These are phyloP conservation scores for Bhutanitis thaidina DNA, from an alignment of 2,888 invertebrate genomes.

Conservation along the genomic window DNA sequence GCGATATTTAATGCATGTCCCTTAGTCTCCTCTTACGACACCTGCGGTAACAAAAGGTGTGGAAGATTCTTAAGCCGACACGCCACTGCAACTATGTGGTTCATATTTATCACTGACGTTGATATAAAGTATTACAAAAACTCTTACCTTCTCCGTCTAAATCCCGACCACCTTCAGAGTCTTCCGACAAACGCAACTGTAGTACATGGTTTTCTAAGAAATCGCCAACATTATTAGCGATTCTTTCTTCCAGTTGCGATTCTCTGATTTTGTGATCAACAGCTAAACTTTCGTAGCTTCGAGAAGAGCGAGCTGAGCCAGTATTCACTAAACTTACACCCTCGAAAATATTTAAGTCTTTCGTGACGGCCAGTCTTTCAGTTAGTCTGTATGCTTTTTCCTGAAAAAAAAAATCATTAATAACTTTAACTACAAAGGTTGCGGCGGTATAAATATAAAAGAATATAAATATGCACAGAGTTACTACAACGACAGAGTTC, in stretches of 20 bases:
- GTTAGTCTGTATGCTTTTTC: constrained; percentile 81
- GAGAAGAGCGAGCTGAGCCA: constrained; percentile 66
- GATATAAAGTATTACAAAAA: neutral
- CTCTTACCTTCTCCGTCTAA: constrained; percentile 70
- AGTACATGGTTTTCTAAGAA: constrained; percentile 70
- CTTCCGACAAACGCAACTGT: constrained; percentile 63
- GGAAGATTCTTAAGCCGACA: too few relatives aligned
- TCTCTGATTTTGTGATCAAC: constrained; percentile 68
- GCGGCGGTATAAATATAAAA: too few relatives aligned
- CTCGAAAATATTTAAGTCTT: constrained; percentile 72
- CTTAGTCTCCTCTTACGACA: too few relatives aligned
- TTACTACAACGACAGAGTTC: too few relatives aligned
- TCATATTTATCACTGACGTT: too few relatives aligned
- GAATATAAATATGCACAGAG: neutral
- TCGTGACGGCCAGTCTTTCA: constrained; percentile 76
- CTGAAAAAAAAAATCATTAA: constrained; percentile 48
- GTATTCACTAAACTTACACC: constrained; percentile 76
- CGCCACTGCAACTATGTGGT: too few relatives aligned
- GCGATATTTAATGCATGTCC: too few relatives aligned
- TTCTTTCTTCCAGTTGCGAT: constrained; percentile 65
- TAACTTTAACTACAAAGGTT: neutral
- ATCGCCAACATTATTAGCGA: constrained; percentile 65
- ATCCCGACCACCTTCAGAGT: constrained; percentile 55
- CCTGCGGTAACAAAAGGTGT: too few relatives aligned
- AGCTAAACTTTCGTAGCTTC: constrained; percentile 66